A percentile compares a stretch with the other conserved stretches of the same genome.
Evolutionary conservation across 1,140 invertebrate genomes (phyloP).

Genomic region (Drosophila busckii): DNA sequence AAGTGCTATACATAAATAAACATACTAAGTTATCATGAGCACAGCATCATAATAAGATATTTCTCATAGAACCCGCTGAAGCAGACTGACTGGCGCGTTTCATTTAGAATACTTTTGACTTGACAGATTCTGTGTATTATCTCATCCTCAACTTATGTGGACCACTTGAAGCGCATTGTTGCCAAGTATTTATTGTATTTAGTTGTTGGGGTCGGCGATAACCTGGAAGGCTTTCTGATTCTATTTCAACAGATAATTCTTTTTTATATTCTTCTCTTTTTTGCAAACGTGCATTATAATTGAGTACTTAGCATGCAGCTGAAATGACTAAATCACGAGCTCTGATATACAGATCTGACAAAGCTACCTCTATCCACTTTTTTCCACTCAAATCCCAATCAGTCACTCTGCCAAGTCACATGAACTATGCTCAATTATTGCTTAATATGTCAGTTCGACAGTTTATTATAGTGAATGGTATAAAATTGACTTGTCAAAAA

Average conservation of each 20-base stretch:
- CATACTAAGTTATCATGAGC: neutral
- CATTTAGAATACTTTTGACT: neutral
- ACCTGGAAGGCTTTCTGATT: no score
- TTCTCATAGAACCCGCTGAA: neutral
- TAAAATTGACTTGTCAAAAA: no score
- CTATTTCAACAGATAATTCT: no score
- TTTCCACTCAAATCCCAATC: neutral
- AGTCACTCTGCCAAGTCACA: neutral
- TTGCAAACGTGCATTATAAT: no score
- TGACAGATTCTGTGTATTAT: conserved; percentile 1
- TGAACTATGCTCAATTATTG: conserved; percentile 1
- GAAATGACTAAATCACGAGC: conserved; percentile 4
- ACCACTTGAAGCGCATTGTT: neutral
- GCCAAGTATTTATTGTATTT: neutral
- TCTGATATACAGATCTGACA: neutral
- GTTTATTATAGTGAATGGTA: neutral
- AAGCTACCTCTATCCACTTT: conserved; percentile 5
- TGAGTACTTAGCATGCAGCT: neutral
- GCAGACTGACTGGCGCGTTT: conserved; percentile 19
- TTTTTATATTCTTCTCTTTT: no score
- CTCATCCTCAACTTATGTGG: neutral
- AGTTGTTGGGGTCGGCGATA: neutral
- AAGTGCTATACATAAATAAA: neutral
- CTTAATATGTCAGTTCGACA: conserved; percentile 2
- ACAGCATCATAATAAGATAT: no score